Percentiles rank a stretch among this genome's conserved stretches.
Evolutionary conservation across 2,797 vertebrate genomes (phyloP).

Genomic region (Phyllotis vaccarum): DNA sequence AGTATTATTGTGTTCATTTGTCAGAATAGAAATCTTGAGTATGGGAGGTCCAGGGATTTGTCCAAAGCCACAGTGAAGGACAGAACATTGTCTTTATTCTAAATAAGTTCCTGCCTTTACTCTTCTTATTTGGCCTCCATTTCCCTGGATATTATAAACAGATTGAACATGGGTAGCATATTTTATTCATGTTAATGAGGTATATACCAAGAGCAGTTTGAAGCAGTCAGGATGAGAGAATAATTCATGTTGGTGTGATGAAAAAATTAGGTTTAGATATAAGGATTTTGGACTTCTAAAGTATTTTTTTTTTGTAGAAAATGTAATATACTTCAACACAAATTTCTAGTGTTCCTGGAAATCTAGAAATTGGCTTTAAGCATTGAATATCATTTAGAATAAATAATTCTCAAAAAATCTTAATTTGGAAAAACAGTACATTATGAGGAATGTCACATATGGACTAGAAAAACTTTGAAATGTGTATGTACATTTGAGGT

Average conservation of each 20-base stretch:
- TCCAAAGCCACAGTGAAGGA: background rate
- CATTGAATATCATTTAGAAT: background rate
- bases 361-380: background rate
- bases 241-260: background rate
- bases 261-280: background rate
- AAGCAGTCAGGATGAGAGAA: background rate
- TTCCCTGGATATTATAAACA: background rate
- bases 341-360: background rate
- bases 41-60: background rate
- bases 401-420: background rate
- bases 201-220: background rate
- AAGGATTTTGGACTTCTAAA: constrained; percentile 7
- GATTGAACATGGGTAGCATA: background rate
- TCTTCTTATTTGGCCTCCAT: background rate
- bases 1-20: background rate
- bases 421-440: background rate
- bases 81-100: background rate
- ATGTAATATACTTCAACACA: background rate
- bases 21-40: background rate
- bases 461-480: background rate
- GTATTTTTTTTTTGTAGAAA: constrained; percentile 5
- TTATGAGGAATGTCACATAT: background rate
- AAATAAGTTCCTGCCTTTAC: background rate
- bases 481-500: background rate
- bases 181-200: background rate